Evolutionary conservation across 1,140 invertebrate genomes (phyloP).

Genomic region (Leucophenga varia): DNA sequence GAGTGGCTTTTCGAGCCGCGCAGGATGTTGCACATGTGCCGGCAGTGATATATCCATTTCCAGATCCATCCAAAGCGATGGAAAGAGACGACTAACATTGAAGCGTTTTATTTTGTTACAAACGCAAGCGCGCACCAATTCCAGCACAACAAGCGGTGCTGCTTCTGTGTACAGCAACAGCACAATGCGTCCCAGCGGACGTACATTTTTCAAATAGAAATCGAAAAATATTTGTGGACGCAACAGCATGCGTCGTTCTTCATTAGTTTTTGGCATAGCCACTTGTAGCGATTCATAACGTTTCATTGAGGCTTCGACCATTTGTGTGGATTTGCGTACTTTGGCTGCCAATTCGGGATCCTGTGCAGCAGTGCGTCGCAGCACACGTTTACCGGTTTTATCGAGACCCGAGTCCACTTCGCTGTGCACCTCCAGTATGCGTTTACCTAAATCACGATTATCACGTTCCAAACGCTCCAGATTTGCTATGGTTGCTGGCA

Average conservation of each 20-base stretch:
- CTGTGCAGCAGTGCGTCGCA: too few species aligned
- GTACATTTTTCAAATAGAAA: slow-evolving; percentile 26
- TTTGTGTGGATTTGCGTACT: neutral
- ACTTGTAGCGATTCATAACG: slow-evolving; percentile 26
- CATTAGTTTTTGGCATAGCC: slow-evolving; percentile 15
- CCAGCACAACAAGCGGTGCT: slow-evolving; percentile 36
- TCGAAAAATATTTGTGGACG: slow-evolving; percentile 40
- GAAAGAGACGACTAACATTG: slow-evolving; percentile 30
- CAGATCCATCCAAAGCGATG: slow-evolving; percentile 40
- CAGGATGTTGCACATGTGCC: slow-evolving; percentile 3
- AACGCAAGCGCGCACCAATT: slow-evolving; percentile 34
- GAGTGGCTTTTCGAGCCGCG: slow-evolving; percentile 17
- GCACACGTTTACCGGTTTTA: too few species aligned
- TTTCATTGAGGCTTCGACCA: slow-evolving; percentile 3
- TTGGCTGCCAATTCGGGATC: neutral
- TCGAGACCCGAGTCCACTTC: slow-evolving; percentile 25
- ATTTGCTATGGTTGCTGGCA: slow-evolving; percentile 13
- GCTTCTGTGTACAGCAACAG: slow-evolving; percentile 47
- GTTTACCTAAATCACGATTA: slow-evolving; percentile 21
- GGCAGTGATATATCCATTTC: slow-evolving; percentile 16
- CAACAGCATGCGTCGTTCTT: slow-evolving; percentile 25
- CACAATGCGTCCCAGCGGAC: slow-evolving; percentile 33
- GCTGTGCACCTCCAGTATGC: slow-evolving; percentile 16
- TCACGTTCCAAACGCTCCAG: slow-evolving; percentile 25
- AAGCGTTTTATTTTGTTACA: slow-evolving; percentile 22